Conservation (phyloP, 2,797 vertebrate species). For the Pitangus sulphuratus region DNA sequence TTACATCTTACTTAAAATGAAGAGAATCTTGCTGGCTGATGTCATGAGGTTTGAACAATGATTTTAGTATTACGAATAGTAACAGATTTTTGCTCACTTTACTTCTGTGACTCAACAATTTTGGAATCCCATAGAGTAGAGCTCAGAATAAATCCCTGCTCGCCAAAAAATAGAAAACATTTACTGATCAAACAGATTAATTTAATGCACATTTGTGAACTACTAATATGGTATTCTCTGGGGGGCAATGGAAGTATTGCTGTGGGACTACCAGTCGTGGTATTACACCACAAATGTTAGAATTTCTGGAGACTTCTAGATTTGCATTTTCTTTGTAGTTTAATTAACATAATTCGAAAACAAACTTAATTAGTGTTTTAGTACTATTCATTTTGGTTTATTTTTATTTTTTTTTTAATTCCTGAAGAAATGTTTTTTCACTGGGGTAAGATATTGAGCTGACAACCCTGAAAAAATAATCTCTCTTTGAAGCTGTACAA, state of each 20-base stretch:
- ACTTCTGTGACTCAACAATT: constrained; percentile 4
- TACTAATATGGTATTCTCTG: constrained; percentile 58
- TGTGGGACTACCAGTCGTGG: constrained; percentile 57
- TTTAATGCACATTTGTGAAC: constrained; percentile 66
- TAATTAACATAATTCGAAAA: constrained; percentile 71
- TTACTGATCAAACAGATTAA: constrained; percentile 72
- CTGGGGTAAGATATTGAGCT: not conserved
- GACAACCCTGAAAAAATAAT: not conserved
- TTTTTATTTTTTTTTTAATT: constrained; percentile 17
- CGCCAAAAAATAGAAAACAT: not conserved
- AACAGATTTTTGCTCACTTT: constrained; percentile 20
- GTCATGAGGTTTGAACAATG: not conserved
- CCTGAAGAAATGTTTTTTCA: not conserved
- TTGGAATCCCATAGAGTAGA: constrained; percentile 14
- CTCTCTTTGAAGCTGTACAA: not conserved
- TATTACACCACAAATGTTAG: constrained; percentile 44
- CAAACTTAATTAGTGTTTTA: constrained; percentile 71
- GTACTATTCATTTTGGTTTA: constrained; percentile 21
- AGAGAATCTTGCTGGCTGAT: constrained; percentile 49
- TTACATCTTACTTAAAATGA: constrained; percentile 65
- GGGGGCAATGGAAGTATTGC: not conserved
- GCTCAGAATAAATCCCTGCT: constrained; percentile 24
- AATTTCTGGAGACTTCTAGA: constrained; percentile 69
- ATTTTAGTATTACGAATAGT: not conserved
- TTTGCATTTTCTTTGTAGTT: constrained; percentile 76